phyloP scores from a whole-genome alignment of 2,113 vertebrate species.

The Pseudorasbora parva region DNA sequence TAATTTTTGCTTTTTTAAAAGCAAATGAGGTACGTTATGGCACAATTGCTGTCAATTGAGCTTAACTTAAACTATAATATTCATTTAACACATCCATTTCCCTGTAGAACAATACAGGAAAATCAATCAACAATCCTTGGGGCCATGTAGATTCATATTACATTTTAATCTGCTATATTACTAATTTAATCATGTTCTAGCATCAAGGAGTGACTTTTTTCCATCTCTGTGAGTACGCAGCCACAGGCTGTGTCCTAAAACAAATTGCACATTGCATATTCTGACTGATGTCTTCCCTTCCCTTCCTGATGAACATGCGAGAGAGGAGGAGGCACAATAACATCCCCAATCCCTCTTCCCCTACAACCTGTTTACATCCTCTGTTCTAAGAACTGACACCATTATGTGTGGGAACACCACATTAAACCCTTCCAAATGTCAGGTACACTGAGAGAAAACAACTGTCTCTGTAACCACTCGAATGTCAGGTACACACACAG shows the following conservation, averaged over 20 bases:
- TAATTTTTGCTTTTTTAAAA: background rate
- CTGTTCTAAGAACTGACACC: conserved; percentile 47
- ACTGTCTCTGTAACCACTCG: background rate
- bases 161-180: background rate
- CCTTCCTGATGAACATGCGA: conserved; percentile 53
- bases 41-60: no score
- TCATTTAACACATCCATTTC: background rate
- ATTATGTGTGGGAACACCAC: conserved; percentile 50
- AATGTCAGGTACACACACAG: no score
- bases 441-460: conserved; percentile 59
- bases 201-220: background rate
- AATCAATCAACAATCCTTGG: background rate
- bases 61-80: background rate
- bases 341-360: conserved; percentile 56
- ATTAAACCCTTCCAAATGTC: conserved; percentile 51
- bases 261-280: background rate
- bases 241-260: background rate
- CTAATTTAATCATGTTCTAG: background rate
- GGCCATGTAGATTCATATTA: background rate
- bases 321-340: conserved; percentile 44
- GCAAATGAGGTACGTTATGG: no score
- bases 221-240: background rate
- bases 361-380: conserved; percentile 69
- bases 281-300: conserved; percentile 44
- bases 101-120: background rate